These are phyloP conservation scores for Cotesia glomerata DNA, from an alignment of 1,140 invertebrate species.

Conservation along the genomic window DNA sequence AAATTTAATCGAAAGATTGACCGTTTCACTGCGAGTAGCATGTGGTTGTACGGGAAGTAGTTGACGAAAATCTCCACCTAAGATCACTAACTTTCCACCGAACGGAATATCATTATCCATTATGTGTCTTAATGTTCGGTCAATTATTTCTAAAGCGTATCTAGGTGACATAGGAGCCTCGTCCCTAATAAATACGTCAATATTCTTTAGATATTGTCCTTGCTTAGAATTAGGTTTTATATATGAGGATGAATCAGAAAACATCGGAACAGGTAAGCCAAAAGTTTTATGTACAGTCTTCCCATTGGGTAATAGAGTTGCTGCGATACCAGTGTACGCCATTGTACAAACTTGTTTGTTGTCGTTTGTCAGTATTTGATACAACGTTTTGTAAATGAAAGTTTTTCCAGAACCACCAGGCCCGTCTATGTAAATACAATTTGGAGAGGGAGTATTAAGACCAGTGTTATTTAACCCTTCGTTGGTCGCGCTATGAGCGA, in stretches of 20 bases:
- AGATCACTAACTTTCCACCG: conserved; percentile 38
- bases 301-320: background rate
- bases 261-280: background rate
- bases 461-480: background rate
- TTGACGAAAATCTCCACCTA: conserved; percentile 33
- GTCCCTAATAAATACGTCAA: too few relatives aligned
- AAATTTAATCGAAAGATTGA: conserved; percentile 32
- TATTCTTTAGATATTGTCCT: too few relatives aligned
- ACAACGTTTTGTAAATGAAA: background rate
- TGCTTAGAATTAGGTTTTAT: too few relatives aligned
- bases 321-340: background rate
- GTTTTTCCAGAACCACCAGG: background rate
- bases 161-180: conserved; percentile 42
- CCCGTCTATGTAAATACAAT: background rate
- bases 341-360: background rate
- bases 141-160: conserved; percentile 26
- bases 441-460: background rate
- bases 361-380: background rate
- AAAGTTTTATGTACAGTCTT: background rate
- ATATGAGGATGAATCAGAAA: too few relatives aligned
- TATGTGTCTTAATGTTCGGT: conserved; percentile 35
- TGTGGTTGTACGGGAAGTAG: conserved; percentile 15
- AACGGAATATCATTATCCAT: conserved; percentile 28
- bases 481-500: too few relatives aligned
- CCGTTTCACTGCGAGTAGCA: conserved; percentile 20